Conservation (phyloP, 2,888 invertebrate genomes). For the Abscondita cerata region DNA sequence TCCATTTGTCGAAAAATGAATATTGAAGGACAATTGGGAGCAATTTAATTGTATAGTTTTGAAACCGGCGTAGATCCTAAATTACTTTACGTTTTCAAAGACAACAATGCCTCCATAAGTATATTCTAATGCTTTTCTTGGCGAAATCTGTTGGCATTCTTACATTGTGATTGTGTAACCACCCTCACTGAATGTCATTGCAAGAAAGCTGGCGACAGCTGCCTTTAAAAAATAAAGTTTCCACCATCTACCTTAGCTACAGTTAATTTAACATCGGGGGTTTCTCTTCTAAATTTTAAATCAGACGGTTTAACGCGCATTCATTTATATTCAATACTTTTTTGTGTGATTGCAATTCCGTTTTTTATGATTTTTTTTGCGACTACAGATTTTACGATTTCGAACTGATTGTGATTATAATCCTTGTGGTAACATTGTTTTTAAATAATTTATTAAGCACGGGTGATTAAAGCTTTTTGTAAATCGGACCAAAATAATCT, state of each 20-base stretch:
- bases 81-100: slow-evolving; percentile 9
- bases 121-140: slow-evolving; percentile 56
- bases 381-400: too few species aligned
- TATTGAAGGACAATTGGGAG: slow-evolving; percentile 26
- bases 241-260: slow-evolving; percentile 60
- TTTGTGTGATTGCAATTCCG: too few species aligned
- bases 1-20: slow-evolving; percentile 21
- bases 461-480: too few species aligned
- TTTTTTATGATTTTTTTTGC: too few species aligned
- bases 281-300: too few species aligned
- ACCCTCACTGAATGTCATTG: slow-evolving; percentile 59
- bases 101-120: slow-evolving; percentile 51
- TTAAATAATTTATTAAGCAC: too few species aligned
- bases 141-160: slow-evolving; percentile 54
- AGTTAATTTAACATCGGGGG: slow-evolving; percentile 57
- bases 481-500: too few species aligned
- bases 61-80: slow-evolving; percentile 14
- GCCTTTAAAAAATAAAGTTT: slow-evolving; percentile 60
- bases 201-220: slow-evolving; percentile 53
- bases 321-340: too few species aligned
- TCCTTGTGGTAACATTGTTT: too few species aligned
- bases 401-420: too few species aligned
- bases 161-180: slow-evolving; percentile 60
- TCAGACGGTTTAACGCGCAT: too few species aligned
- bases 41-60: slow-evolving; percentile 14